Percentiles rank a stretch among this genome's conserved stretches.
Conservation (phyloP, 2,888 invertebrate genomes). For the Desoria tigrina region DNA sequence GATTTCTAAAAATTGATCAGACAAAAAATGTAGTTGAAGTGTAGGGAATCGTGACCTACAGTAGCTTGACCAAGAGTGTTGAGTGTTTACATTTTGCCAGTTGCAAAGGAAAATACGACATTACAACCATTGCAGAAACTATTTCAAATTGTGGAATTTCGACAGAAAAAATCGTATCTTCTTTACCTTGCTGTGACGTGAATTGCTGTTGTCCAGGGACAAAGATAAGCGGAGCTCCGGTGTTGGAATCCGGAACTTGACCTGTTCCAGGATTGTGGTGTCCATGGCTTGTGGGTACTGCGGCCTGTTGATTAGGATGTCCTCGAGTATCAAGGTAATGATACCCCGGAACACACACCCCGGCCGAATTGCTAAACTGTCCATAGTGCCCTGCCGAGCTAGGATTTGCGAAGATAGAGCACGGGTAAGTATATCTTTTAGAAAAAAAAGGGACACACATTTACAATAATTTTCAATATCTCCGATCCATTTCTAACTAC, state of each 20-base stretch:
- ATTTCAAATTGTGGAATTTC: no score
- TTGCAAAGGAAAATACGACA: no score
- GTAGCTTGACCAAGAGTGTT: no score
- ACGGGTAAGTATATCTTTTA: slow-evolving; percentile 7
- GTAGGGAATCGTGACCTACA: no score
- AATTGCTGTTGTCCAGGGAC: slow-evolving; percentile 34
- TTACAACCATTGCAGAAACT: no score
- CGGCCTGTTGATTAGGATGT: not conserved
- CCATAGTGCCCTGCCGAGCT: slow-evolving; percentile 19
- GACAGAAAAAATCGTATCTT: not conserved
- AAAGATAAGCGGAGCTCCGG: slow-evolving; percentile 18
- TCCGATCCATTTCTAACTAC: not conserved
- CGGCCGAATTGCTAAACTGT: not conserved
- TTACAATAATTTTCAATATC: not conserved
- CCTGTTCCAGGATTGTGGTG: not conserved
- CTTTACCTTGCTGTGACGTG: slow-evolving; percentile 48
- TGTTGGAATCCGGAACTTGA: slow-evolving; percentile 7
- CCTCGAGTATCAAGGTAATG: not conserved
- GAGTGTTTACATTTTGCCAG: no score
- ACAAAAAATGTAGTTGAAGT: no score
- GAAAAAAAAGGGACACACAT: slow-evolving; percentile 1
- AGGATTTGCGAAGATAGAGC: not conserved
- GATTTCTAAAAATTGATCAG: no score
- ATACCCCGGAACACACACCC: slow-evolving; percentile 1
- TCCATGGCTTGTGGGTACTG: slow-evolving; percentile 5